Conservation (phyloP, 1,140 invertebrate species). For the Zaprionus davidi region DNA sequence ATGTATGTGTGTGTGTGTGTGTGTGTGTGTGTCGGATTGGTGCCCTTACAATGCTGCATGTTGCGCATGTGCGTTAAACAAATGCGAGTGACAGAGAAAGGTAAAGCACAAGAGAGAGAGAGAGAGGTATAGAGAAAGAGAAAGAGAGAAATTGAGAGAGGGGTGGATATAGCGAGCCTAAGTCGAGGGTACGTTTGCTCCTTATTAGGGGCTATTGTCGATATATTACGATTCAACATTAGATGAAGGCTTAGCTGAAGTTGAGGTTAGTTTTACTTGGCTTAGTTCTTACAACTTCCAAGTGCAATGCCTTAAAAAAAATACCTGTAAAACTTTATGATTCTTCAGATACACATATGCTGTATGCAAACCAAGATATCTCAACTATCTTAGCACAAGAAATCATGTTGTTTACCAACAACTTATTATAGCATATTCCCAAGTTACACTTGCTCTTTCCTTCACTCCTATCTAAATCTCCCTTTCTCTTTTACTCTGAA, state of each 20-base stretch:
- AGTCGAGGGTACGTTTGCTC: not conserved
- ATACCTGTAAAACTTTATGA: not conserved
- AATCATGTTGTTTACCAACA: not conserved
- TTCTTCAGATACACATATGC: not conserved
- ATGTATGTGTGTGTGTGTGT: conserved; percentile 25
- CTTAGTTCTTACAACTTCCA: not conserved
- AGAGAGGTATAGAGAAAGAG: conserved; percentile 7
- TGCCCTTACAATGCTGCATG: conserved; percentile 50
- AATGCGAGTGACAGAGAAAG: conserved; percentile 54
- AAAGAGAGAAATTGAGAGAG: not conserved
- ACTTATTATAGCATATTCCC: not conserved
- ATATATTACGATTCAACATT: not conserved
- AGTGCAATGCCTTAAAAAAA: not conserved
- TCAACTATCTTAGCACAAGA: not conserved
- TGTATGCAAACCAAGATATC: not conserved
- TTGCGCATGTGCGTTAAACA: conserved; percentile 71
- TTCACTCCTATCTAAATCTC: not conserved
- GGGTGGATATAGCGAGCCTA: not conserved
- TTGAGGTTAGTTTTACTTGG: not conserved
- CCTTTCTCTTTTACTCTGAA: not conserved
- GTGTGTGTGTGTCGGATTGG: conserved; percentile 36
- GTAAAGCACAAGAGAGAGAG: conserved; percentile 44
- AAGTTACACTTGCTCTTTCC: not conserved
- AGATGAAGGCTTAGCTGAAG: not conserved
- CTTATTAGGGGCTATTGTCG: conserved; percentile 28